These are phyloP conservation scores for Oxytorus armatus DNA, from an alignment of 2,888 invertebrate genomes.

Conservation along the genomic window DNA sequence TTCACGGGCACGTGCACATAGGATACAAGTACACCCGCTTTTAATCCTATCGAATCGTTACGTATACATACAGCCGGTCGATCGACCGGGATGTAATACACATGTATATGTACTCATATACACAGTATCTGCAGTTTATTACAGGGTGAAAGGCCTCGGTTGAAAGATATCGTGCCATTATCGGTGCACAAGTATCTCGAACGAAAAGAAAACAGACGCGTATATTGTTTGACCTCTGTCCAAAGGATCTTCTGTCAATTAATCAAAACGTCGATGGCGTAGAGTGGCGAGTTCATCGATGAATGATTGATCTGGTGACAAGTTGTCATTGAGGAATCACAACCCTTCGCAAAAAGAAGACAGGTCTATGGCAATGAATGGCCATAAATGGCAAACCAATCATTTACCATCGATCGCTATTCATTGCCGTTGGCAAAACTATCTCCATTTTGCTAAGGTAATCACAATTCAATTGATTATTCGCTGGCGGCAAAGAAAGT, in stretches of 20 bases:
- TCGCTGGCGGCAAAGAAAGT: too few relatives aligned
- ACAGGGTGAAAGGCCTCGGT: slow-evolving; percentile 37
- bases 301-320: too few relatives aligned
- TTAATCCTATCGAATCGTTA: slow-evolving; percentile 1
- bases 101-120: too few relatives aligned
- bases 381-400: too few relatives aligned
- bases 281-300: not conserved
- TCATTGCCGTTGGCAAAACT: too few relatives aligned
- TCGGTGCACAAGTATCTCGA: too few relatives aligned
- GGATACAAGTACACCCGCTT: slow-evolving; percentile 49
- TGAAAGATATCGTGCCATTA: not conserved
- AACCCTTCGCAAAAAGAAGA: too few relatives aligned
- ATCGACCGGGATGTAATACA: slow-evolving; percentile 52
- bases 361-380: too few relatives aligned
- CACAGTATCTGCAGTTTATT: slow-evolving; percentile 63
- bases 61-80: slow-evolving; percentile 63
- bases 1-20: slow-evolving; percentile 71
- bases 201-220: not conserved
- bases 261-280: not conserved
- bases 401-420: too few relatives aligned
- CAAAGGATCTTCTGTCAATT: not conserved
- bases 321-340: too few relatives aligned
- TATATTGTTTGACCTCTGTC: not conserved
- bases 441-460: too few relatives aligned
- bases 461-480: too few relatives aligned